Base-by-base conservation (phyloP, 1,140 invertebrate genomes). In the Physella acuta region DNA sequence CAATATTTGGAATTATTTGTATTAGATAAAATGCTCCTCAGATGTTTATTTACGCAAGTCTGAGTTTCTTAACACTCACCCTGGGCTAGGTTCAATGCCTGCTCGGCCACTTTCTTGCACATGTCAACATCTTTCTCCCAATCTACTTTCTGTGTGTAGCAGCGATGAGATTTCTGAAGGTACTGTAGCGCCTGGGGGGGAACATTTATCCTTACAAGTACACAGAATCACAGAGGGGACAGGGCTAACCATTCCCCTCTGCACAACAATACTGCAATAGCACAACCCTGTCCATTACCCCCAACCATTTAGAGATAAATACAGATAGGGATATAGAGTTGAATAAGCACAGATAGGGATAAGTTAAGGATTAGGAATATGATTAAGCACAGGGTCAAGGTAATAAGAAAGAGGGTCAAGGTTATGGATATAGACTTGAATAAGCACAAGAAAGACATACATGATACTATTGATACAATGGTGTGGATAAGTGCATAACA, bases 81-180 rank as follows among this genome's bases (percentile, higher is more conserved):
- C 63, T 84, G 71, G 31, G 79, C 78, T n/a, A 85, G 75, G 24
- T 78, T 70, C 34, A 76, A 28, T 33, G 79, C 75, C 34, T 81
- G 70, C 5, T 78, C 66, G 2, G 79, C 72, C 16, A 85, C 73
- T 31, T 81, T 70, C 36, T 72, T 67, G 73, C 82, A 83, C 52
- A 76, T 76, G 14, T 75, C 66, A 1, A 75, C 44, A 52, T 86
- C 88, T 71, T 84, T 88, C 79, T 86, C 89, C 92, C 88, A 93
- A 44, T 85, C 84, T 16, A 80, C 76, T 66, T 76, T 82, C 83
- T 89, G 84, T 52, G 86, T 87, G 39, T 81, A 78, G 78, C 79
- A 85, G 56, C 86, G 79, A 59, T 88, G 77, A 44, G 87, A 81
- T 76, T 88, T 89, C 79, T 88, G 87, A 39, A 87, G 82, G 34